Evolutionary conservation across 2,888 invertebrate species (phyloP), one percentile per base, ranked within the genome.

Genomic region (Drosophila mayaguana): DNA sequence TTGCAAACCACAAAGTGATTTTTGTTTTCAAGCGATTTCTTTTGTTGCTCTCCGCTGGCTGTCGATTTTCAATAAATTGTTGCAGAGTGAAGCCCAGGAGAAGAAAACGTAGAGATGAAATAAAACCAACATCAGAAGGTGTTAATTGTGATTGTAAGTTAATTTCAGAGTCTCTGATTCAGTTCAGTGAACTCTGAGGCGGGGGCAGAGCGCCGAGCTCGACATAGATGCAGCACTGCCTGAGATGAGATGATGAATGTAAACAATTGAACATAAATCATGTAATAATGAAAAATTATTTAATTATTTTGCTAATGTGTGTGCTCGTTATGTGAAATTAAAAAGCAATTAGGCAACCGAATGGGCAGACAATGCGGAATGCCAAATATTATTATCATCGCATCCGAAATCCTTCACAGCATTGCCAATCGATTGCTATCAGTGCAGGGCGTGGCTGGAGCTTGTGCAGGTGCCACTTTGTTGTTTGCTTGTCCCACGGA

Each of bases 81-180:
- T 82, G 69, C 78, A 62, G 68, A 79, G 63, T 72, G 57, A 25
- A 68, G 25, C 25, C 40, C 2, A 60, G 40, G n/a, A n/a, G 40
- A 8, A n/a, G 36, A 16, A 16, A 36, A 36, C 36, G 14, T 36
- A 38, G 63, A 66, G 70, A 65, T 67, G 3, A 40, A 40, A 8
- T 40, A 66, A 9, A 12, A 34, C 65, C 78, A 78, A 81, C 63
- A 72, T 56, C 65, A 61, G 65, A 50, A 86, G 85, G 85, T 86
- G 85, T 80, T 86, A 86, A 89, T 89, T 88, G 82, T 70, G 75
- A 89, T 84, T 86, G 88, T 84, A 87, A 87, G 78, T 84, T 71
- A 67, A 78, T 75, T 68, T 76, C 40, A 38, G 60, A 67, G 62
- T 32, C 45, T 22, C 45, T 16, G 36, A 5, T 18, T 32, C 28